Percentiles rank a stretch among this genome's conserved stretches.
Conservation (phyloP, 2,797 vertebrate species). For the Novumbra hubbsi region DNA sequence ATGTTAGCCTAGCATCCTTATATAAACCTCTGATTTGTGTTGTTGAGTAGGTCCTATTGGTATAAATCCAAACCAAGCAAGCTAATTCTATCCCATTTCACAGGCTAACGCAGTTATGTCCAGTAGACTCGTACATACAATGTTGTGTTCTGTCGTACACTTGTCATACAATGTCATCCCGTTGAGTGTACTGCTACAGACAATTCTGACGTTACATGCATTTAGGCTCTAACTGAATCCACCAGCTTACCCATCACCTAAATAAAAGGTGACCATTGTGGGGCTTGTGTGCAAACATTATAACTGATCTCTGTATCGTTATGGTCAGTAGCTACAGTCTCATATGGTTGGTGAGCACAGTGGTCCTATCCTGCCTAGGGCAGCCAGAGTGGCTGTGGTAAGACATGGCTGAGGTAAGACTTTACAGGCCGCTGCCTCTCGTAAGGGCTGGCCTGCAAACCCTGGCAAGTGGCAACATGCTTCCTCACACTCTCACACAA, state of each 20-base stretch:
- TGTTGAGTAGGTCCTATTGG: background rate
- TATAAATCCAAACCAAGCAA: background rate
- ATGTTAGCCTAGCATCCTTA: background rate
- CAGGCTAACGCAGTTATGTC: background rate
- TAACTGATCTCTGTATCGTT: background rate
- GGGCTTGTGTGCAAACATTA: background rate
- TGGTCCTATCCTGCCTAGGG: background rate
- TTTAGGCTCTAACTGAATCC: background rate
- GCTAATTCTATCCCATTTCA: background rate
- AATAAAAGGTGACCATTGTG: background rate
- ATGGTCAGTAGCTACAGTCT: background rate
- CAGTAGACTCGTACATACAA: background rate
- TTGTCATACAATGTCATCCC: background rate
- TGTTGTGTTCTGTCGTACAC: background rate
- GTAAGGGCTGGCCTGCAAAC: background rate
- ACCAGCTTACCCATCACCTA: background rate
- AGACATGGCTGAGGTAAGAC: background rate
- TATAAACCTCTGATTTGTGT: background rate
- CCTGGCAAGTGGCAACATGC: slow-evolving; percentile 12
- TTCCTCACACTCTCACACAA: too few relatives aligned
- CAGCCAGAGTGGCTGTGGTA: background rate
- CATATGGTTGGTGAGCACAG: background rate
- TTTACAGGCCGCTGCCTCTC: background rate
- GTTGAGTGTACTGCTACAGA: background rate
- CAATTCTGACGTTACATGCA: background rate